Conservation (phyloP, 1,140 invertebrate genomes). For the Diuraphis noxia region DNA sequence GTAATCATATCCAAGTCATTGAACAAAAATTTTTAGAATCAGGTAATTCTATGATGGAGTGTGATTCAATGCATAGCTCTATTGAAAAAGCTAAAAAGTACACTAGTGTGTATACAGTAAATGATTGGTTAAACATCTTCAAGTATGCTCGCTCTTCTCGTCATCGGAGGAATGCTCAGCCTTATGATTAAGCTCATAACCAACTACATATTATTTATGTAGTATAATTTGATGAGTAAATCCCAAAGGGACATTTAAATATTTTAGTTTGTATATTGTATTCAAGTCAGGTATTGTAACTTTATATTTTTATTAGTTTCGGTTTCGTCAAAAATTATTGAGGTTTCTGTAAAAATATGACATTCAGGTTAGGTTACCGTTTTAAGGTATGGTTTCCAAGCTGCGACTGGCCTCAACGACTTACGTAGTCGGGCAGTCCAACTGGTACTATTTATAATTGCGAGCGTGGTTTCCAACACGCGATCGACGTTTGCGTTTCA, state of each 20-base stretch:
- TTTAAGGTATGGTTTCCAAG: neutral
- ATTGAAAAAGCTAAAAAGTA: constrained; percentile 52
- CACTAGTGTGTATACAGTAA: constrained; percentile 9
- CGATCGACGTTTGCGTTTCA: neutral
- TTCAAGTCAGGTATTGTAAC: no score
- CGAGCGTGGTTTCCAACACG: neutral
- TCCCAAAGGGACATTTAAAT: no score
- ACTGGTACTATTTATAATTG: neutral
- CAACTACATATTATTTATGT: no score
- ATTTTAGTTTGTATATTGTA: no score
- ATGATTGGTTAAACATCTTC: constrained; percentile 42
- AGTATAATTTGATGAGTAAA: no score
- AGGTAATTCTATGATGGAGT: constrained; percentile 56
- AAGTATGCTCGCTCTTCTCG: constrained; percentile 1
- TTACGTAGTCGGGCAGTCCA: neutral
- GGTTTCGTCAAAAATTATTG: no score
- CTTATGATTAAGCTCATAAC: no score
- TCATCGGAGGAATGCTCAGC: neutral
- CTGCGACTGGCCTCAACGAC: neutral
- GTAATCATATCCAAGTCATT: constrained; percentile 54
- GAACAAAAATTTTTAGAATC: constrained; percentile 57
- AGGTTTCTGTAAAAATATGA: no score
- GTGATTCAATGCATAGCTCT: constrained; percentile 55
- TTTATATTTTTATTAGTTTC: no score
- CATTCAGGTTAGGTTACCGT: no score